Evolutionary conservation across 2,797 vertebrate species (phyloP).

Genomic region (Rachycentron canadum): DNA sequence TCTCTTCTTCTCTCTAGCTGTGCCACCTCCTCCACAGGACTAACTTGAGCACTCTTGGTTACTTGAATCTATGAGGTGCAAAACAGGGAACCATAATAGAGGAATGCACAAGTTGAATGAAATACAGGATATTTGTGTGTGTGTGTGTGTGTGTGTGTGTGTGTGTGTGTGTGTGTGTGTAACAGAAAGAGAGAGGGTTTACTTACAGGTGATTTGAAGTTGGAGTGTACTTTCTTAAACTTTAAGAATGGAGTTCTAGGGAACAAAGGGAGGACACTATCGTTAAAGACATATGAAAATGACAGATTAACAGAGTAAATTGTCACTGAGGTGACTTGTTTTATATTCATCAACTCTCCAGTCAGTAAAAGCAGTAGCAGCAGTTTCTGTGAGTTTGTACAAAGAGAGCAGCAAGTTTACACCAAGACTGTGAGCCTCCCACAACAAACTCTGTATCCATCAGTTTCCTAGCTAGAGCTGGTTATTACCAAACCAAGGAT

Average conservation of each 20-base stretch:
- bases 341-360: background rate
- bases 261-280: background rate
- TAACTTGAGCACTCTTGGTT: slow-evolving; percentile 54
- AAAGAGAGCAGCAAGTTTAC: too few relatives aligned
- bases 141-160: too few relatives aligned
- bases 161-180: slow-evolving; percentile 6
- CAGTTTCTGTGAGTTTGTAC: background rate
- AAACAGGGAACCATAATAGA: slow-evolving; percentile 12
- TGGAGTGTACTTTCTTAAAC: slow-evolving; percentile 69
- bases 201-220: slow-evolving; percentile 82
- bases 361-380: background rate
- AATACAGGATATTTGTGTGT: background rate
- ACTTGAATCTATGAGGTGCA: slow-evolving; percentile 70
- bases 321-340: background rate
- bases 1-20: slow-evolving; percentile 85
- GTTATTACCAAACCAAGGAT: background rate
- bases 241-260: slow-evolving; percentile 74
- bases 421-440: background rate
- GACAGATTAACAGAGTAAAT: background rate
- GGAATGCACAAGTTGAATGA: background rate
- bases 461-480: background rate
- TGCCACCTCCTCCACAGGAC: slow-evolving; percentile 81
- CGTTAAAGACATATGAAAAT: background rate
- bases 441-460: background rate
- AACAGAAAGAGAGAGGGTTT: background rate